phyloP scores from a whole-genome alignment of 2,113 vertebrate genomes.

The Beaufortia kweichowensis region DNA sequence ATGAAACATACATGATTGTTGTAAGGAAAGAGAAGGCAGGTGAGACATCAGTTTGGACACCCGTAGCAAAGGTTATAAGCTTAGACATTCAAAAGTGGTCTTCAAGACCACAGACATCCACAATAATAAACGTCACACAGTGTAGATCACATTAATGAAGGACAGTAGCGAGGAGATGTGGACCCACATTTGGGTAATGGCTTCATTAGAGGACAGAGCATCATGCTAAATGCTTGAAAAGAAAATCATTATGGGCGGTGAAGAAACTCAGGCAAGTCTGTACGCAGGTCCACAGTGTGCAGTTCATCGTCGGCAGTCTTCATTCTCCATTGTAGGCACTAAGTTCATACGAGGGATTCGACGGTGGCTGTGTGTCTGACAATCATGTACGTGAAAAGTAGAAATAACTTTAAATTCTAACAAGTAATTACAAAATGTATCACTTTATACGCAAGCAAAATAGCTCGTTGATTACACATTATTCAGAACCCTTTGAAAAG shows the following conservation, averaged over 20 bases:
- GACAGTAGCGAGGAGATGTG: constrained; percentile 5
- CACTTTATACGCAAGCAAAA: constrained; percentile 6
- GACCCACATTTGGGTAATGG: constrained; percentile 32
- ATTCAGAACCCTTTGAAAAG: not conserved
- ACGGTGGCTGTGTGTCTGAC: constrained; percentile 26
- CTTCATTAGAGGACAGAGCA: constrained; percentile 38
- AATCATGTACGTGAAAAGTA: not conserved
- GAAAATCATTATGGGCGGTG: constrained; percentile 6
- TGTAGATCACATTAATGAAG: constrained; percentile 34
- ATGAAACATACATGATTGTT: not conserved
- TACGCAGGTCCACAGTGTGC: constrained; percentile 43
- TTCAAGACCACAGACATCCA: constrained; percentile 8
- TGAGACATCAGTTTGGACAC: constrained; percentile 4
- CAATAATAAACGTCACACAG: not conserved
- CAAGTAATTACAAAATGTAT: constrained; percentile 1
- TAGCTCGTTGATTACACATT: not conserved
- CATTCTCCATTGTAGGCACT: constrained; percentile 57
- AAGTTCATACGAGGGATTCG: constrained; percentile 41
- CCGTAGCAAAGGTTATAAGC: not conserved
- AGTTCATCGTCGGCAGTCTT: constrained; percentile 51
- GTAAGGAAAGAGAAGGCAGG: not conserved
- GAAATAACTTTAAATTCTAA: not conserved
- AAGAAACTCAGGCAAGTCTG: constrained; percentile 38
- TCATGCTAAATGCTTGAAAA: constrained; percentile 13
- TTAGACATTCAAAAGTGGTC: constrained; percentile 15